Percentiles rank a stretch among this genome's conserved stretches.
Conservation (phyloP, 1,140 invertebrate genomes). For the Delia radicum region DNA sequence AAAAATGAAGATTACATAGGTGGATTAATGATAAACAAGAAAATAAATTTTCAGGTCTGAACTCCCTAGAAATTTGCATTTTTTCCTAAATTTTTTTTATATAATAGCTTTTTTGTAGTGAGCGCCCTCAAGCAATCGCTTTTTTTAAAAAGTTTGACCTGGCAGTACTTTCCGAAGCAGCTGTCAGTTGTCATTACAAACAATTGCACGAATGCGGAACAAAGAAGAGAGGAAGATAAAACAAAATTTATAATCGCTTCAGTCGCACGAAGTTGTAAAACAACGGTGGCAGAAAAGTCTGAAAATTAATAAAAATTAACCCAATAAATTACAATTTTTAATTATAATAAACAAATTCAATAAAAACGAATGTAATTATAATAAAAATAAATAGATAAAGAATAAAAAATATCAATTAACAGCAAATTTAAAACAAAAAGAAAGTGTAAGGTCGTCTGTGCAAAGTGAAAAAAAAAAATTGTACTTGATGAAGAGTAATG, state of each 20-base stretch:
- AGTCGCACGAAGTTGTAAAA: background rate
- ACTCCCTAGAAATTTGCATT: too few species aligned
- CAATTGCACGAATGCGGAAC: background rate
- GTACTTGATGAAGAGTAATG: too few species aligned
- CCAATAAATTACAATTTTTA: background rate
- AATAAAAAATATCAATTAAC: background rate
- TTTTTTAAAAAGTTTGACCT: background rate
- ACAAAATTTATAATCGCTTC: background rate
- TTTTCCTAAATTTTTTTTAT: too few species aligned
- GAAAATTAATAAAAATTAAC: background rate
- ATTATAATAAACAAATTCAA: background rate
- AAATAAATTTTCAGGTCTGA: too few species aligned
- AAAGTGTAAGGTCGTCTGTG: background rate
- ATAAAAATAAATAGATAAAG: background rate
- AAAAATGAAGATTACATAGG: too few species aligned
- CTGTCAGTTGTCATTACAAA: background rate
- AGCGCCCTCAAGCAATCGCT: constrained; percentile 3
- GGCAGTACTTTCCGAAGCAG: background rate
- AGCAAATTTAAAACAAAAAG: background rate
- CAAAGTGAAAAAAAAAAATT: background rate
- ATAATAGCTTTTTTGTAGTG: too few species aligned
- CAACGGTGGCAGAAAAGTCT: background rate
- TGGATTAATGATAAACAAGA: too few species aligned
- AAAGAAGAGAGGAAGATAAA: background rate
- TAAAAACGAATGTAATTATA: background rate